These are phyloP conservation scores for Lamellibrachia satsuma DNA, from an alignment of 2,888 invertebrate species.

Conservation along the genomic window DNA sequence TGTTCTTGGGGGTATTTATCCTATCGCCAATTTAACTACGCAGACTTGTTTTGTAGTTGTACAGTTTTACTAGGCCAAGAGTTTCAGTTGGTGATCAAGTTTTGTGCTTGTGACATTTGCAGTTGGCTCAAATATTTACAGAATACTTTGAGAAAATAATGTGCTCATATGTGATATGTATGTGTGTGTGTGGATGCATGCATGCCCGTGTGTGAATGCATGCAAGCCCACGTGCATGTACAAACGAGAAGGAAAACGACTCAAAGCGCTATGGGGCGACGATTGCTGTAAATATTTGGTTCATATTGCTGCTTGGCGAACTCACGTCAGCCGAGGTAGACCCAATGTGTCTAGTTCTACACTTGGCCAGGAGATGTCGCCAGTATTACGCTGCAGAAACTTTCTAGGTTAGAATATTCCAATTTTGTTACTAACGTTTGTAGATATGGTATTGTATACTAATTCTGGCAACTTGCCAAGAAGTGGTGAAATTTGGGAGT, in stretches of 20 bases:
- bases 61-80: background rate
- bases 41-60: background rate
- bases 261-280: background rate
- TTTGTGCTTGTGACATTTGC: slow-evolving; percentile 3
- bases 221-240: background rate
- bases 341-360: background rate
- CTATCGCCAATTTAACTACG: background rate
- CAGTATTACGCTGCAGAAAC: background rate
- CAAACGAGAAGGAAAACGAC: background rate
- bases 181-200: background rate
- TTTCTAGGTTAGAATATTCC: background rate
- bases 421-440: background rate
- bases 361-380: background rate
- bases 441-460: slow-evolving; percentile 4
- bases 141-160: background rate
- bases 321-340: background rate
- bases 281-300: background rate
- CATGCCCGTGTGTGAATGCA: background rate
- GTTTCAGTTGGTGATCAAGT: background rate
- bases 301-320: background rate
- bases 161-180: slow-evolving; percentile 17
- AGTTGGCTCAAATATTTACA: background rate
- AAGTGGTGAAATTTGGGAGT: background rate
- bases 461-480: background rate
- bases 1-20: background rate